Evolutionary conservation across 2,797 vertebrate species (phyloP), one percentile per base, ranked within the genome.

Genomic region (Macropus fuliginosus): DNA sequence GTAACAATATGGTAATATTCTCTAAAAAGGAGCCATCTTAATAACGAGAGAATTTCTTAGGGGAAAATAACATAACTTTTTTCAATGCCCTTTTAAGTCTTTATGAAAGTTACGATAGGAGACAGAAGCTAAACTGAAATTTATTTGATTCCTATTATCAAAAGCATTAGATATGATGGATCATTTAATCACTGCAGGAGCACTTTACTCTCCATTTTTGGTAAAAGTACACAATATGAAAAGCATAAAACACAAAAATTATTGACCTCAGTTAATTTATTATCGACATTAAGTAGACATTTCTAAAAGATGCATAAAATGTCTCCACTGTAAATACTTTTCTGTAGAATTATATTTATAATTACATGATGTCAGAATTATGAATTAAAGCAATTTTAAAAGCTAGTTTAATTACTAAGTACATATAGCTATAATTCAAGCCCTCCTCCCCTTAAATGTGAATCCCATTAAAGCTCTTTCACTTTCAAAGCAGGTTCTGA

Each of bases 351-450:
- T 95, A 50, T 92, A 91, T 55, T 54, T 91, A 91, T n/a, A 91
- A n/a, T 54, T 55, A 91, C 14, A 55, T 91, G 66, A 91, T 55
- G 27, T 54, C 54, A 54, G 14, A 55, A 55, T 54, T 55, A 91
- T 54, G 21, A 31, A 91, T 91, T 54, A 13, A 54, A 91, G 87
- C 90, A 40, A 66, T 31, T 92, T 94, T 94, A 92, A 95, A 95
- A 3, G 11, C 28, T 92, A 91, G 94, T 94, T n/a, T 54, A 81
- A 14, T 46, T 94, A 12, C 62, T 54, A 27, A 81, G 0, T 1
- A 57, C 3, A 62, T 81, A 3, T 55, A 46, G 55, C 74, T 28
- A 59, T 90, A 94, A 56, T 66, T 92, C 93, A 11, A 96, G 3
- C 4, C 8, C n/a, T 18, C 66, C n/a, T 40, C n/a, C n/a, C 66